Evolutionary conservation across 2,113 vertebrate species (phyloP), one percentile per base, ranked within the genome.

Genomic region (Aptenodytes patagonicus): DNA sequence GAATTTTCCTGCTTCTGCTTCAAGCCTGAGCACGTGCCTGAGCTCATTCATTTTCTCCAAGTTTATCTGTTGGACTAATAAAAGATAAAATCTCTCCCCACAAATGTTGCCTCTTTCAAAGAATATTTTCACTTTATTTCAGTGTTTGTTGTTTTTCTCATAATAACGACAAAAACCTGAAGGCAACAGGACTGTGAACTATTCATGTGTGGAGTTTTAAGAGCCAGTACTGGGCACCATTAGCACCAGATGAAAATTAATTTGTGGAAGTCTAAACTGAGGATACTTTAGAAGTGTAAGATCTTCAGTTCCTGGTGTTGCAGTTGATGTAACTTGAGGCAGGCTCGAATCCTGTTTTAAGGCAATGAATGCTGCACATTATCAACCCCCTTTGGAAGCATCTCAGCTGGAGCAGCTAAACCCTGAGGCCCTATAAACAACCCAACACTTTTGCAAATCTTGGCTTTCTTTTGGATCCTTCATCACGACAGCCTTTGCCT

Each of bases 341-440:
- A 84, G 64, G 55, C 54, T 94, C 0, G 0, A 93, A 94, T 89
- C 73, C 44, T 89, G 57, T 26, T 95, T 94, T 85, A 88, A 65
- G 49, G 75, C 87, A 93, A 77, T 31, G 75, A 96, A 70, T 93
- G 75, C 60, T 94, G 79, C 11, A 1, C 42, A 90, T 91, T 96
- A 93, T 88, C 75, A 90, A 44, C 24, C 38, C 54, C 34, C 38
- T 87, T 85, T 88, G 82, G 96, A 95, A 83, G 51, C 68, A 83
- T 92, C 85, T 94, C 94, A 93, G 81, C 84, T 91, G 78, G 38
- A 95, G 70, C 42, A 90, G 73, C 71, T 91, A 60, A 94, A 83
- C 78, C 95, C 87, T n/a, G n/a, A 95, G 90, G 94, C 86, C 79
- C 55, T 90, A 55, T 89, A 93, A 96, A 94, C 88, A 95, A 71